Evolutionary conservation across 2,797 vertebrate species (phyloP).

Genomic region (Periophthalmus magnuspinnatus): DNA sequence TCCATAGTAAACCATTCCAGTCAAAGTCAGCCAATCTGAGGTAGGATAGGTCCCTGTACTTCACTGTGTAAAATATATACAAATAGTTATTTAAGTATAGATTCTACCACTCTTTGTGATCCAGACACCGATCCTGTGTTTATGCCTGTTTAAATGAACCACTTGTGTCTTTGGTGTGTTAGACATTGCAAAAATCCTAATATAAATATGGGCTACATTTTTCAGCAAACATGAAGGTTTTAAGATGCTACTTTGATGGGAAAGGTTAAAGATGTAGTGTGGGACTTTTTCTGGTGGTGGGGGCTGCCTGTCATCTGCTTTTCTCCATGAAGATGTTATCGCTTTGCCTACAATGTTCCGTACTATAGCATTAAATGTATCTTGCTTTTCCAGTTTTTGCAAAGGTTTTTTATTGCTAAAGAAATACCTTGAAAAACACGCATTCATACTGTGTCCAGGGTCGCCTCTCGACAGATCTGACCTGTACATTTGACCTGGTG

Average conservation of each 20-base stretch:
- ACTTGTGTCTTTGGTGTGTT: slow-evolving; percentile 53
- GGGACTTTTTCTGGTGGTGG: neutral
- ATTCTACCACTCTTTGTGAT: slow-evolving; percentile 2
- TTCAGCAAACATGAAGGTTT: neutral
- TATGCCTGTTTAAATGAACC: slow-evolving; percentile 16
- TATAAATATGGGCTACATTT: slow-evolving; percentile 3
- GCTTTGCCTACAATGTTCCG: no score
- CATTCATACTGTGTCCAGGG: no score
- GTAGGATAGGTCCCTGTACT: slow-evolving; percentile 35
- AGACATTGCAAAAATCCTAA: neutral
- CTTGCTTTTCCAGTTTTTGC: no score
- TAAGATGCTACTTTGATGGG: neutral
- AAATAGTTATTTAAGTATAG: neutral
- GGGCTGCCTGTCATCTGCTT: no score
- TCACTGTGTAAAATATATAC: slow-evolving; percentile 61
- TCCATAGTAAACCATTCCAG: slow-evolving; percentile 56
- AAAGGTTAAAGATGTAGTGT: neutral
- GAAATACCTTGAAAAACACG: no score
- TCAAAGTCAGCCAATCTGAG: slow-evolving; percentile 63
- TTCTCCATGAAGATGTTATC: no score
- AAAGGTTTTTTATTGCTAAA: no score
- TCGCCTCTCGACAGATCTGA: no score
- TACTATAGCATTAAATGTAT: no score
- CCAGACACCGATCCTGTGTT: no score
- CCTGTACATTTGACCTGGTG: no score